These are phyloP conservation scores for Sebastes matsubarae DNA, from an alignment of 2,797 vertebrate genomes.

Conservation along the genomic window DNA sequence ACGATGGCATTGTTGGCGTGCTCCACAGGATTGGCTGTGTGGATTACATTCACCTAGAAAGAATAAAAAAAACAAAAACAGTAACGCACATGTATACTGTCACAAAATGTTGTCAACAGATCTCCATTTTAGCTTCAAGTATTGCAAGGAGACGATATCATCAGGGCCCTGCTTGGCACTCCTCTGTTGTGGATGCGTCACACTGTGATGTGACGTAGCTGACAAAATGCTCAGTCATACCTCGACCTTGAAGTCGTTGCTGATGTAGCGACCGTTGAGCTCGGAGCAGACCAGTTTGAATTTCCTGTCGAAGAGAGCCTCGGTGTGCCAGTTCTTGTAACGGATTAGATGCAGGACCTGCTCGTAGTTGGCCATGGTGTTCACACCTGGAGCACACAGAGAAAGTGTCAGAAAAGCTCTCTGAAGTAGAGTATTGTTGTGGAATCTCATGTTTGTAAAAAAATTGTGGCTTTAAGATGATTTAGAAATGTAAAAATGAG, in stretches of 20 bases:
- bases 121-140: background rate
- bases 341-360: conserved; percentile 91
- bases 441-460: background rate
- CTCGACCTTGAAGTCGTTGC: conserved; percentile 98
- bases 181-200: background rate
- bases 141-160: background rate
- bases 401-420: background rate
- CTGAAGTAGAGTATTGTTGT: background rate
- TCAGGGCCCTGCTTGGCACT: background rate
- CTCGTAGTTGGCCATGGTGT: conserved; percentile 96
- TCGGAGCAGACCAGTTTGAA: conserved; percentile 97
- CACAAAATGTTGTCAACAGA: background rate
- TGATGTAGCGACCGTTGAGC: conserved; percentile 96
- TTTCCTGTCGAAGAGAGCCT: conserved; percentile 93
- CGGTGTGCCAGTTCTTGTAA: conserved; percentile 94
- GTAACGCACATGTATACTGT: background rate
- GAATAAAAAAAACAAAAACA: background rate
- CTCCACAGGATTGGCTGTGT: conserved; percentile 91
- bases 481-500: background rate
- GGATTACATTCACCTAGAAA: conserved; percentile 94
- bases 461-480: background rate
- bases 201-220: background rate
- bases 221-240: conserved; percentile 70
- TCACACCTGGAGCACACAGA: conserved; percentile 85
- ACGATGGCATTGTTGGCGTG: conserved; percentile 92